phyloP scores from a whole-genome alignment of 2,797 vertebrate genomes.

The Cercopithecus hamlyni region DNA sequence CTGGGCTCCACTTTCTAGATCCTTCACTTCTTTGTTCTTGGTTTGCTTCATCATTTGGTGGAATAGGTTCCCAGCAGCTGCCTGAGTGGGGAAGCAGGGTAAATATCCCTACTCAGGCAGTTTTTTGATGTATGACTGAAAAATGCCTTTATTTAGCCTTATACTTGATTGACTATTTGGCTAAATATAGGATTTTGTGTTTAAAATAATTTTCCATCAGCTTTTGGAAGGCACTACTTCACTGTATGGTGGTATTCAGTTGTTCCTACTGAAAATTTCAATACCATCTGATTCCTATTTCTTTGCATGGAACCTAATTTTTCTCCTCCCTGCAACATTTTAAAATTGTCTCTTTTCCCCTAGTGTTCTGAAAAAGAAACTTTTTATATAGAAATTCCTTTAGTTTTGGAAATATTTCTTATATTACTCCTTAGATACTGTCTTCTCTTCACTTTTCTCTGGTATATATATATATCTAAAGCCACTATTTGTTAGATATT shows the following conservation, averaged over 20 bases:
- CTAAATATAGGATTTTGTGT: neutral
- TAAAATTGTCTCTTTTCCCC: neutral
- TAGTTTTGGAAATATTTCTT: neutral
- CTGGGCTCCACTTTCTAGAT: neutral
- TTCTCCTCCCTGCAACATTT: neutral
- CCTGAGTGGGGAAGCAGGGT: neutral
- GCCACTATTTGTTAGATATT: neutral
- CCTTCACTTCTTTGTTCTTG: neutral
- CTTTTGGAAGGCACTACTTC: neutral
- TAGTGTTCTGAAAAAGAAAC: neutral
- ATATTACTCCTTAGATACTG: neutral
- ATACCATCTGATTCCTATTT: neutral
- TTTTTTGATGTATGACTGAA: slow-evolving; percentile 20
- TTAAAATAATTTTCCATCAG: slow-evolving; percentile 18
- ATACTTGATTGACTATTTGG: neutral
- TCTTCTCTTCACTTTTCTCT: neutral
- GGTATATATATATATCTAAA: slow-evolving; percentile 60
- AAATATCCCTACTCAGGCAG: neutral
- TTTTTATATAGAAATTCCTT: neutral
- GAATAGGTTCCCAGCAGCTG: neutral
- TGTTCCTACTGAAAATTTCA: neutral
- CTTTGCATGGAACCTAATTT: neutral
- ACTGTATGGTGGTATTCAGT: neutral
- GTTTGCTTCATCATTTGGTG: neutral
- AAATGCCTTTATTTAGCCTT: neutral